Percentiles rank a stretch among this genome's conserved stretches.
Conservation (phyloP, 2,113 vertebrate genomes). For the Bambusicola thoracicus region DNA sequence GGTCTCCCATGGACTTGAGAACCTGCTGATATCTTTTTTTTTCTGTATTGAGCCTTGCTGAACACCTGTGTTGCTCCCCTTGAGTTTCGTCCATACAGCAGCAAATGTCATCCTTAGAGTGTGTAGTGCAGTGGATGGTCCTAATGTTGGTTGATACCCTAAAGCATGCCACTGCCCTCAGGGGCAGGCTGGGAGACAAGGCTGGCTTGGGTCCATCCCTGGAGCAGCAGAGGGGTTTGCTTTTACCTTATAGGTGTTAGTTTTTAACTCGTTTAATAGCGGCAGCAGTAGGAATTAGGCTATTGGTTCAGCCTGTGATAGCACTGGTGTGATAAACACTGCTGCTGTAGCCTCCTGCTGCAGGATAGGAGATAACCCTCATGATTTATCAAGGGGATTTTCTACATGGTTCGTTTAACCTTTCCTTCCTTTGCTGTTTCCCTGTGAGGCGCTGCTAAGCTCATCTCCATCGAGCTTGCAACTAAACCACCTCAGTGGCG, state of each 20-base stretch:
- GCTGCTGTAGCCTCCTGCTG: not conserved
- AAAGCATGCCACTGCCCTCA: rapidly evolving
- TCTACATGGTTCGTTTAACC: not conserved
- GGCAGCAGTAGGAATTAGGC: not conserved
- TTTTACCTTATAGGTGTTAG: not conserved
- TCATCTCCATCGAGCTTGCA: not conserved
- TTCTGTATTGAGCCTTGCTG: not conserved
- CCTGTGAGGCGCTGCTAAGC: not conserved
- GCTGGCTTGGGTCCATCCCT: not conserved
- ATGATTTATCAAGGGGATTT: not conserved
- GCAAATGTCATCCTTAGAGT: rapidly evolving
- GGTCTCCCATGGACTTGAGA: not conserved
- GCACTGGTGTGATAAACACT: not conserved
- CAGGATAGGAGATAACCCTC: not conserved
- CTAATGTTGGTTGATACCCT: not conserved
- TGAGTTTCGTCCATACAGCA: not conserved
- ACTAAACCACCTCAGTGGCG: not conserved
- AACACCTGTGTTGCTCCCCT: not conserved
- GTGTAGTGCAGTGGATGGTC: not conserved
- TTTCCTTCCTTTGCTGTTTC: not conserved
- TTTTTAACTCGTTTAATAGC: not conserved
- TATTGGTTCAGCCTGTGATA: not conserved
- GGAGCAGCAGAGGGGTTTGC: not conserved
- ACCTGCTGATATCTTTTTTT: not conserved
- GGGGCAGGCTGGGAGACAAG: not conserved